Conservation (phyloP, 1,140 invertebrate genomes). For the Anagrus nilaparvatae region DNA sequence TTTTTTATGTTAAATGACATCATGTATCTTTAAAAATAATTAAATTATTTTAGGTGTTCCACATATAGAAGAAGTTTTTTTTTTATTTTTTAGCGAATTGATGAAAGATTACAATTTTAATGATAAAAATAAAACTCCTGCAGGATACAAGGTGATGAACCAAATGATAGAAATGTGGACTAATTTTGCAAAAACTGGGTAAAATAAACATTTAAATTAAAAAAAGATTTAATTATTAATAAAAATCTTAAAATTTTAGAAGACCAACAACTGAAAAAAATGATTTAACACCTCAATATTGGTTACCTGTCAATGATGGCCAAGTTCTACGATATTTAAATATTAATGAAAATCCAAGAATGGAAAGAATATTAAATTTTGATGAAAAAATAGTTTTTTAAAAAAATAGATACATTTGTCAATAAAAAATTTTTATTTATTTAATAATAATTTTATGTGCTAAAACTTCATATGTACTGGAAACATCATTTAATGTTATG, state of each 20-base stretch:
- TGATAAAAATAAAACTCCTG: too few relatives aligned
- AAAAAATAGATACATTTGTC: too few relatives aligned
- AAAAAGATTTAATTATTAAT: neutral
- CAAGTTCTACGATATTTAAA: slow-evolving; percentile 15
- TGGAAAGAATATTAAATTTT: slow-evolving; percentile 10
- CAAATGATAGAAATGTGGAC: slow-evolving; percentile 39
- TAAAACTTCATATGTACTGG: too few relatives aligned
- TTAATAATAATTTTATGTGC: too few relatives aligned
- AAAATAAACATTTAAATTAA: too few relatives aligned
- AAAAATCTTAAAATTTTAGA: slow-evolving; percentile 16
- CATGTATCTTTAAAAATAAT: too few relatives aligned
- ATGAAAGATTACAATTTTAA: too few relatives aligned
- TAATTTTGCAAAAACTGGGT: slow-evolving; percentile 40
- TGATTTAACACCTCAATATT: slow-evolving; percentile 24
- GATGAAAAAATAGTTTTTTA: slow-evolving; percentile 2
- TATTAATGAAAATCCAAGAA: slow-evolving; percentile 15
- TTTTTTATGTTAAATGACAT: too few relatives aligned
- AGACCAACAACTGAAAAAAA: slow-evolving; percentile 30
- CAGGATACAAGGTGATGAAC: slow-evolving; percentile 35
- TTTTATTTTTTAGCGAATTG: too few relatives aligned
- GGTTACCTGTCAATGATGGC: slow-evolving; percentile 26
- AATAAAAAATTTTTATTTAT: too few relatives aligned
- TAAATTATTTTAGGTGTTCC: slow-evolving; percentile 29
- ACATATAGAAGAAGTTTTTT: slow-evolving; percentile 42
- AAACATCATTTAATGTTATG: too few relatives aligned